Conservation (phyloP, 2,888 invertebrate genomes). For the Zootermopsis nevadensis region DNA sequence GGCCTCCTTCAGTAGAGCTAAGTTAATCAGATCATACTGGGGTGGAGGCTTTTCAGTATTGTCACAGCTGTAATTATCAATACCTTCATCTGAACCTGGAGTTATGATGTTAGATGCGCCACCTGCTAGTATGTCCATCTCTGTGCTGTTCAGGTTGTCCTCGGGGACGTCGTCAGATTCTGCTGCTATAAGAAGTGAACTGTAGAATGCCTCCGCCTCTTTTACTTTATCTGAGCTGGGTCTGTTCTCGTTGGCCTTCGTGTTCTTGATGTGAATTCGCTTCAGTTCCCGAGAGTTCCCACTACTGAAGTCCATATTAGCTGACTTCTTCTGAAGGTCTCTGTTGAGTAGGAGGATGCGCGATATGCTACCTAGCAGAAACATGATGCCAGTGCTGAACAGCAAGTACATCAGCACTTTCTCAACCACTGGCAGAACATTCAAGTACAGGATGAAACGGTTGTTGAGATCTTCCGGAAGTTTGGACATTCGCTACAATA, state of each 20-base stretch:
- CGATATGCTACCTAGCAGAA: slow-evolving; percentile 66
- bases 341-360: slow-evolving; percentile 59
- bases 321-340: slow-evolving; percentile 45
- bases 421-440: slow-evolving; percentile 75
- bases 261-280: slow-evolving; percentile 15
- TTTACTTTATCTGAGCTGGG: slow-evolving; percentile 58
- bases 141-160: neutral
- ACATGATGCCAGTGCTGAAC: slow-evolving; percentile 66
- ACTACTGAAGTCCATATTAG: slow-evolving; percentile 31
- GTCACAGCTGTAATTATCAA: slow-evolving; percentile 6
- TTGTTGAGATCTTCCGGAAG: slow-evolving; percentile 72
- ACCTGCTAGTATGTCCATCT: neutral
- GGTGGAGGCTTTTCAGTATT: neutral
- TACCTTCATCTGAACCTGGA: neutral
- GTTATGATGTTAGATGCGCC: neutral
- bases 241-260: slow-evolving; percentile 47
- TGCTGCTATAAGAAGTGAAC: slow-evolving; percentile 59
- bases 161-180: slow-evolving; percentile 18
- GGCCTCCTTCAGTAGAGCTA: neutral
- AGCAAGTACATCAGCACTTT: slow-evolving; percentile 67
- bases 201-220: slow-evolving; percentile 63
- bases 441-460: slow-evolving; percentile 79
- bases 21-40: slow-evolving; percentile 10
- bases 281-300: slow-evolving; percentile 22
- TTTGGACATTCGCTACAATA: slow-evolving; percentile 74